Conservation (phyloP, 2,888 invertebrate genomes). For the Agrotis segetum region DNA sequence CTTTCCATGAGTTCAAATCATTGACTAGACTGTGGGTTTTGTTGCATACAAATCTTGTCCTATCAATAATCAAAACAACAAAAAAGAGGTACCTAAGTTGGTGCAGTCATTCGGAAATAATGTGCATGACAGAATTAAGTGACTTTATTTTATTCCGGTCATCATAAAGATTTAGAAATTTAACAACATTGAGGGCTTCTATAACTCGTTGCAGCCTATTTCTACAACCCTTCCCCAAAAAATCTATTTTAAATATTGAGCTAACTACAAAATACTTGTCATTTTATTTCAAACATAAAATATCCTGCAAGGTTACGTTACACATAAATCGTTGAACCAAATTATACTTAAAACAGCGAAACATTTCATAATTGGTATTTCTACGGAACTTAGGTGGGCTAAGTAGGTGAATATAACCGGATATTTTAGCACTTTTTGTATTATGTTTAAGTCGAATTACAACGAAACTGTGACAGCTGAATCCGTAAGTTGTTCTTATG, state of each 20-base stretch:
- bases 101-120: too few relatives aligned
- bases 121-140: too few relatives aligned
- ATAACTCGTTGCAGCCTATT: too few relatives aligned
- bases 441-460: conserved; percentile 46
- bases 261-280: not conserved
- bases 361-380: conserved; percentile 41
- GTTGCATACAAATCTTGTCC: too few relatives aligned
- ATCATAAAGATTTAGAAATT: too few relatives aligned
- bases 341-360: conserved; percentile 20
- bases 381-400: conserved; percentile 35
- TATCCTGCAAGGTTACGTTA: conserved; percentile 5
- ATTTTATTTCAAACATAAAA: conserved; percentile 14
- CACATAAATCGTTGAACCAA: conserved; percentile 12
- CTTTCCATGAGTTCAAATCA: too few relatives aligned
- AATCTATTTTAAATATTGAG: not conserved
- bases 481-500: conserved; percentile 43
- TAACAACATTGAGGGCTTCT: not conserved
- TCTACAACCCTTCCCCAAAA: not conserved
- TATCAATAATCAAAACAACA: too few relatives aligned
- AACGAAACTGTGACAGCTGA: conserved; percentile 34
- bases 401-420: conserved; percentile 59
- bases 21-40: too few relatives aligned
- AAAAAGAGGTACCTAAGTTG: too few relatives aligned
- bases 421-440: conserved; percentile 49
- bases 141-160: too few relatives aligned